These are phyloP conservation scores for Archivesica marissinica DNA, from an alignment of 1,140 invertebrate species.

Conservation along the genomic window DNA sequence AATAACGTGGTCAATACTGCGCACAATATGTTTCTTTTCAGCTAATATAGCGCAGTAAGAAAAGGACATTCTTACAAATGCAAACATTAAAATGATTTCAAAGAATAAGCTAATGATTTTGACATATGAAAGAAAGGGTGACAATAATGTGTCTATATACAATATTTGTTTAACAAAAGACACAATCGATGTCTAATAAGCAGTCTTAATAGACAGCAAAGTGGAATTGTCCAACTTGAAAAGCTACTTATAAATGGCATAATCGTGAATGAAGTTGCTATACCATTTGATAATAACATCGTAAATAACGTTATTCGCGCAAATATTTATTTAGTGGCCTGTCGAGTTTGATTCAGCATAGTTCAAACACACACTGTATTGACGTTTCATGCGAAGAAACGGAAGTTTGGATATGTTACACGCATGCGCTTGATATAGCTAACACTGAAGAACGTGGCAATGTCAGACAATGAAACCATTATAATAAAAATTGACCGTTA, in stretches of 20 bases:
- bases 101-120: neutral
- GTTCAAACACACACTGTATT: too few relatives aligned
- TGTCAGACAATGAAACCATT: too few relatives aligned
- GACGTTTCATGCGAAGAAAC: too few relatives aligned
- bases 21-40: neutral
- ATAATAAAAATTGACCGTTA: too few relatives aligned
- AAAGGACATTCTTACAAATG: neutral
- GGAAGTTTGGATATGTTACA: too few relatives aligned
- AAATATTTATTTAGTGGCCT: conserved; percentile 18
- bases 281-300: neutral
- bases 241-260: neutral
- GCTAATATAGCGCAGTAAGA: neutral
- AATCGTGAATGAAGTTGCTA: neutral
- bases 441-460: too few relatives aligned
- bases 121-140: neutral
- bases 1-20: neutral
- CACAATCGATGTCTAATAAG: neutral
- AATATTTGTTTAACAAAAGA: conserved; percentile 8
- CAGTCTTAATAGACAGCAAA: neutral
- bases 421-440: too few relatives aligned
- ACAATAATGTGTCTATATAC: neutral
- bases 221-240: neutral
- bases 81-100: conserved; percentile 15
- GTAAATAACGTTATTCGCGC: conserved; percentile 7
- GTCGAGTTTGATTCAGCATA: too few relatives aligned